These are phyloP conservation scores for Fabriciana adippe DNA, from an alignment of 2,888 invertebrate species.

Conservation along the genomic window DNA sequence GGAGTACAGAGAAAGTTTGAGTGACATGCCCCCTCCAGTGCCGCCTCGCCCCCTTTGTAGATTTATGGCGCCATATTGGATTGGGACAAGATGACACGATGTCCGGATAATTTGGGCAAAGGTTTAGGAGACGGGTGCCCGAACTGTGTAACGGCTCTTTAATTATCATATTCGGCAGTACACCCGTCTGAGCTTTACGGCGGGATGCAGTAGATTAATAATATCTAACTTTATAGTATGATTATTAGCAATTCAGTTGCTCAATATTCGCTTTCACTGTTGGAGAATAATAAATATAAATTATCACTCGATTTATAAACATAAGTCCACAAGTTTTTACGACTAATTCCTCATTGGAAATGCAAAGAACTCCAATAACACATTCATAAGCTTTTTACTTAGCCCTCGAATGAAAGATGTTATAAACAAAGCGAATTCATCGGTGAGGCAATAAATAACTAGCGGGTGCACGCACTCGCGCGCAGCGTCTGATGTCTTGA, in stretches of 20 bases:
- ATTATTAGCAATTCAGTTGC: conserved; percentile 23
- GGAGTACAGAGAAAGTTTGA: conserved; percentile 82
- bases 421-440: conserved; percentile 66
- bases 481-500: conserved; percentile 68
- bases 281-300: conserved; percentile 38
- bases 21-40: conserved; percentile 77
- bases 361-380: conserved; percentile 59
- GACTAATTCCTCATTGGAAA: conserved; percentile 47
- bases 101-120: conserved; percentile 82
- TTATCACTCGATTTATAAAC: conserved; percentile 45
- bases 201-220: conserved; percentile 22
- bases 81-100: conserved; percentile 83
- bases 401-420: conserved; percentile 66
- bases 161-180: conserved; percentile 75
- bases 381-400: conserved; percentile 69
- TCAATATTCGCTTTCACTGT: conserved; percentile 15
- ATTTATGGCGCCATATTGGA: conserved; percentile 83
- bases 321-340: conserved; percentile 45
- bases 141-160: conserved; percentile 77
- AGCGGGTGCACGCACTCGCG: conserved; percentile 74
- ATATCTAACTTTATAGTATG: conserved; percentile 28
- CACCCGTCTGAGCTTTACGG: conserved; percentile 22
- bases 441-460: conserved; percentile 71
- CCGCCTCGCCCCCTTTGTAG: conserved; percentile 67
- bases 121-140: conserved; percentile 76